These are phyloP conservation scores for Agrypnia vestita DNA, from an alignment of 1,140 invertebrate genomes.

Conservation along the genomic window DNA sequence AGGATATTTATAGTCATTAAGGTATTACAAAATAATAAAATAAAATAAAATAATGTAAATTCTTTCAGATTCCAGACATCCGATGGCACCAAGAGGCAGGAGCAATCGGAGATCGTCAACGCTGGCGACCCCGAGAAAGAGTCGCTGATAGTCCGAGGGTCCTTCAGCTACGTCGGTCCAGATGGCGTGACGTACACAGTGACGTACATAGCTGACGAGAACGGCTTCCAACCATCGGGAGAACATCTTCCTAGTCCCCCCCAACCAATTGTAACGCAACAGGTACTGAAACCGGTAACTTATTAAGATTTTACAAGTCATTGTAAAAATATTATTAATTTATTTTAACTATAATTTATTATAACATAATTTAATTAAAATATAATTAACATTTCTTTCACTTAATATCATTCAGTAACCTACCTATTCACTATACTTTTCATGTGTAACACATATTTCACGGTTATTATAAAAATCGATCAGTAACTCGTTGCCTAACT, in stretches of 20 bases:
- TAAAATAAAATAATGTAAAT: background rate
- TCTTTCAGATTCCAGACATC: constrained; percentile 70
- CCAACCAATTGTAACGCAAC: constrained; percentile 17
- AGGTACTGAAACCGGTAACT: background rate
- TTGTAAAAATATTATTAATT: no score
- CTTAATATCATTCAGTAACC: no score
- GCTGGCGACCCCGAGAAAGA: constrained; percentile 71
- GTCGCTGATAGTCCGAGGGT: constrained; percentile 67
- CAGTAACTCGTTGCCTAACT: no score
- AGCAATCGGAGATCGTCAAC: constrained; percentile 68
- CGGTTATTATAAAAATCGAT: no score
- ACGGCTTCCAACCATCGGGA: constrained; percentile 78
- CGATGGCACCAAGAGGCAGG: constrained; percentile 69
- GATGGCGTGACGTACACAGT: constrained; percentile 76
- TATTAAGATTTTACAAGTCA: background rate
- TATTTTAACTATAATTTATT: no score
- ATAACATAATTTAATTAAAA: no score
- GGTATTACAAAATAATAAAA: no score
- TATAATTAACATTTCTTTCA: no score
- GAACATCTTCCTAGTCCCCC: constrained; percentile 70
- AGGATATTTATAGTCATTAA: background rate
- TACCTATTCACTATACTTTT: no score
- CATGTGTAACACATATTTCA: no score
- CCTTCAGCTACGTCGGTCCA: constrained; percentile 73
- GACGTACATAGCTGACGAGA: constrained; percentile 84